Conservation (phyloP, 2,113 vertebrate genomes). For the Lasiurus cinereus region DNA sequence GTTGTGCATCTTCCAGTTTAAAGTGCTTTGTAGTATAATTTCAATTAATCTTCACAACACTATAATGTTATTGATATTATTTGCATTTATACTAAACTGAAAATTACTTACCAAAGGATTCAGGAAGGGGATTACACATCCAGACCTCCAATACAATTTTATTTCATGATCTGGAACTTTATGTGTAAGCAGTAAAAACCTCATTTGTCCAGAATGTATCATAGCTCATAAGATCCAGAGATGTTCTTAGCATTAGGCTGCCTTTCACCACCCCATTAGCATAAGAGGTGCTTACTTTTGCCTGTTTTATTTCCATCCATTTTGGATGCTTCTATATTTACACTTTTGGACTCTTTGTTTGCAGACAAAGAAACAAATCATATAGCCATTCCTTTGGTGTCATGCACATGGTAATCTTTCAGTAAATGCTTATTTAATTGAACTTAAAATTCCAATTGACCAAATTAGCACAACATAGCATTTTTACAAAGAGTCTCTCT, state of each 20-base stretch:
- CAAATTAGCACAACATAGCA: neutral
- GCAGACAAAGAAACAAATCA: neutral
- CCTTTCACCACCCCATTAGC: neutral
- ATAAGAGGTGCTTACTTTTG: neutral
- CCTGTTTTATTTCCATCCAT: neutral
- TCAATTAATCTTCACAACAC: conserved; percentile 64
- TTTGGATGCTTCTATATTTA: neutral
- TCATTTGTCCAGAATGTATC: neutral
- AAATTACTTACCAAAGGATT: neutral
- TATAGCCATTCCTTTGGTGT: neutral
- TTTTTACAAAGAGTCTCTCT: neutral
- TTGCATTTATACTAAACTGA: conserved; percentile 34
- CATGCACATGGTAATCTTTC: neutral
- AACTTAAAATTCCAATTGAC: neutral
- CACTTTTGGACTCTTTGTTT: neutral
- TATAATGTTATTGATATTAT: neutral
- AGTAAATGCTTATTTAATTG: neutral
- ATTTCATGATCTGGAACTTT: neutral
- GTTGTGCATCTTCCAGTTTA: conserved; percentile 67
- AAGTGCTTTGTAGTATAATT: conserved; percentile 71
- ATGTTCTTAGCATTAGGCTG: neutral
- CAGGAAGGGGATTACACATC: rapidly evolving
- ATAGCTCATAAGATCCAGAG: neutral
- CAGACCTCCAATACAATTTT: neutral
- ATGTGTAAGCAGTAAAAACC: neutral